Conservation (phyloP, 1,140 invertebrate genomes). For the Stegodyphus mimosarum region DNA sequence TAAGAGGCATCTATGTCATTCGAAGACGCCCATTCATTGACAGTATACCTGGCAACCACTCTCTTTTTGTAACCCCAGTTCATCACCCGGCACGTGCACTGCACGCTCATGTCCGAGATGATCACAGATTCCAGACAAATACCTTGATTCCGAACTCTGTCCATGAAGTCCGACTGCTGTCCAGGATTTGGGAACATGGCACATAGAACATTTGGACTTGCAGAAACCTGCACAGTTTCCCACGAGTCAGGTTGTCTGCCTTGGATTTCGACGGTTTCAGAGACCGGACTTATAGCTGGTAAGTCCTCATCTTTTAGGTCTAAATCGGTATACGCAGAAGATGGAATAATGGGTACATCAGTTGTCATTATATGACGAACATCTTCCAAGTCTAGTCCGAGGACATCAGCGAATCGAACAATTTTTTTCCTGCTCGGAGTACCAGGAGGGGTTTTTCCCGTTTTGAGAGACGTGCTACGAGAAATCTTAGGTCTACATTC, state of each 20-base stretch:
- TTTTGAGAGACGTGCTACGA: constrained; percentile 87
- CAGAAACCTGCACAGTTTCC: background rate
- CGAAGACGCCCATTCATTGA: constrained; percentile 86
- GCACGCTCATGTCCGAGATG: constrained; percentile 79
- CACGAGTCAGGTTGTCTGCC: constrained; percentile 70
- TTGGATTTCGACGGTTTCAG: constrained; percentile 72
- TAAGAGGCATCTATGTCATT: constrained; percentile 83
- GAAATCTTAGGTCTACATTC: constrained; percentile 73
- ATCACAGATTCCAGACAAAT: constrained; percentile 87
- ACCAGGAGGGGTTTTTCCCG: constrained; percentile 89
- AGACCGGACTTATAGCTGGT: constrained; percentile 65
- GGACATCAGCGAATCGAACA: constrained; percentile 93
- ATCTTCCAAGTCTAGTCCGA: constrained; percentile 91
- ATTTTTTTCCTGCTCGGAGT: constrained; percentile 88
- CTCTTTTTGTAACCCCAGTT: constrained; percentile 92
- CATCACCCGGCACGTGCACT: constrained; percentile 86
- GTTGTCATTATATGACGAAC: constrained; percentile 73
- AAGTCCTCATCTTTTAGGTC: constrained; percentile 40
- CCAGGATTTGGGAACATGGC: constrained; percentile 87
- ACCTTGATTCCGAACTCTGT: constrained; percentile 77
- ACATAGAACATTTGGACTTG: constrained; percentile 10
- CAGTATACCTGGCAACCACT: constrained; percentile 85
- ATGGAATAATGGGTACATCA: constrained; percentile 87
- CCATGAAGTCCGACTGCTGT: constrained; percentile 79
- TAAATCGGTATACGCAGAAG: constrained; percentile 76